Base-by-base conservation (phyloP, 2,888 invertebrate species). In the Rotaria macrura region DNA sequence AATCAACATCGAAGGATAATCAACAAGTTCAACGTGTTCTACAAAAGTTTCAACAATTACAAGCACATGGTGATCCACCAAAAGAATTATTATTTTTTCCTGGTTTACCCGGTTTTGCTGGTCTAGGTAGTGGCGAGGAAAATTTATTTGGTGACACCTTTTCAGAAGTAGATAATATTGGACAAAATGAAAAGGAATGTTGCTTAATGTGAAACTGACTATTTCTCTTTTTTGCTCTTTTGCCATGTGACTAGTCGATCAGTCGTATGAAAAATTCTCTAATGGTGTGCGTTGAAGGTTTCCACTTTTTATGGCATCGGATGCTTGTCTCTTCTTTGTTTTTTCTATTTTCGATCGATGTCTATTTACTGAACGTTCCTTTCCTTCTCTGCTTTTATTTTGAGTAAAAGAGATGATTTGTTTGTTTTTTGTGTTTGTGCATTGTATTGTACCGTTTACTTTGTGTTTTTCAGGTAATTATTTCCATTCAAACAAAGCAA, bases 21-120 rank as follows among this genome's bases (percentile, higher is more conserved):
- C 38, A 38, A 74, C 74, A 74, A 40, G 10, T 74, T 40, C 74
- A 74, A 40, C 38, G 43, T 40, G 74, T 74, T 40, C 29, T 74
- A 43, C 74, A 74, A 40, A 74, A 74, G 43, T 74, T 74, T 43
- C 74, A 74, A 74, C 74, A 74, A 40, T 74, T 74, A 40, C 74
- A 74, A 74, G 43, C 74, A 7, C 20, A 40, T 74, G 74, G 74
- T 40, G 74, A 74, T 74, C 74, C 74, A 40, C 74, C 74, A 40
- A 74, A 74, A 25, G 74, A 74, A 25, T 25, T 74, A 25, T 23
- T 40, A n/a, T 74, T 74, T 74, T 74, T 74, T 74, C 74, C 74
- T 25, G 43, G 43, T 74, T 43, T 74, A 25, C 65, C 65, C 29
- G 34, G 65, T 65, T 74, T 74, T 38, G 43, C 40, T 72, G 72